Base-by-base conservation (phyloP, 2,888 invertebrate species). In the Macroteleia sp. region DNA sequence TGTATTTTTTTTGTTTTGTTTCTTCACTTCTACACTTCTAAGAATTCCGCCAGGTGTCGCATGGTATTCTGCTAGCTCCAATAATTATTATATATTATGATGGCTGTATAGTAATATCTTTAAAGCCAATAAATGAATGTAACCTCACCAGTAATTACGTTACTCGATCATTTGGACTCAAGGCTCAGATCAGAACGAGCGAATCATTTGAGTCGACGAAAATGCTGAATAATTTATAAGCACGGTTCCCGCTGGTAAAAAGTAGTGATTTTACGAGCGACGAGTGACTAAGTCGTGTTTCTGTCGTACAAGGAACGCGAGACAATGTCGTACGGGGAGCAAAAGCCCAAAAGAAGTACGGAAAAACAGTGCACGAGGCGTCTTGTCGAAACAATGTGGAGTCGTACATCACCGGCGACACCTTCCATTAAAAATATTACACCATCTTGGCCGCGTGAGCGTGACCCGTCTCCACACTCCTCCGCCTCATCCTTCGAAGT, bases 361-460 rank as follows among this genome's bases (percentile, higher is more conserved):
- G 77, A 83, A 82, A 86, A 86, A 88, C 87, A 89, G 88, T 88
- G 86, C 86, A 87, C 85, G 83, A 86, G 85, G 85, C 85, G 86
- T 88, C 88, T 87, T 85, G 82, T 77, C 81, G 88, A 89, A 89
- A 90, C 90, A 89, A 91, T 89, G 89, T 88, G 83, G 82, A 81
- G 83, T 87, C 89, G 88, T 89, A 89, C 88, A 90, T 91, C 90
- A 90, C 87, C 88, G 86, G 83, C 85, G 89, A 89, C 89, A 87
- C 86, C 88, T 87, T 88, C 90, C 90, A 90, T 90, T 91, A 90
- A 90, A 90, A 91, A 90, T 91, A 90, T 89, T 90, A 88, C 90
- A 87, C 87, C 89, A 88, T 88, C 89, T 90, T 89, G 85, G 82
- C 83, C 83, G 80, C 66, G 64, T 69, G 39, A 48, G 52, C 56